These are phyloP conservation scores for Yponomeuta sedellus DNA, from an alignment of 2,888 invertebrate genomes.

Conservation along the genomic window DNA sequence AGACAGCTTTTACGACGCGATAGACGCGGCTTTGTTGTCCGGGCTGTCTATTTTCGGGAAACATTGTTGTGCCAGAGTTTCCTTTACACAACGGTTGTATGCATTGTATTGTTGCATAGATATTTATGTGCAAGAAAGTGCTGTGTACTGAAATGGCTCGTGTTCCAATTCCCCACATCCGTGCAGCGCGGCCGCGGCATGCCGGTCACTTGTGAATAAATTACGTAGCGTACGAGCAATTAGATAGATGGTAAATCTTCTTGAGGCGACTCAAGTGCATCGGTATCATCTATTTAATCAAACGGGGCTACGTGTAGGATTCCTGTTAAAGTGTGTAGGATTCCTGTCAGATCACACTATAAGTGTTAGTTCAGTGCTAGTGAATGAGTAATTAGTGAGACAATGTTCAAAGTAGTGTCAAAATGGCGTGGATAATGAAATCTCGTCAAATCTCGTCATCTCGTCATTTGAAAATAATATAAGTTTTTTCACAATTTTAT, in stretches of 20 bases:
- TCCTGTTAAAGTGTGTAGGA: not conserved
- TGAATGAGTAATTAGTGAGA: no score
- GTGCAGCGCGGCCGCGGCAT: not conserved
- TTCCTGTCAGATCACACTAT: no score
- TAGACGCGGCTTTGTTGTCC: not conserved
- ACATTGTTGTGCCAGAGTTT: not conserved
- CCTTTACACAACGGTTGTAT: not conserved
- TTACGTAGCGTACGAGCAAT: not conserved
- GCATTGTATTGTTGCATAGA: not conserved
- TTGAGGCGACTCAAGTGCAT: not conserved
- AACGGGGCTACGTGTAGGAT: not conserved
- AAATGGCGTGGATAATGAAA: no score
- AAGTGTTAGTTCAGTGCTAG: no score
- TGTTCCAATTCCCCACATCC: constrained; percentile 15
- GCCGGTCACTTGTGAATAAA: constrained; percentile 4
- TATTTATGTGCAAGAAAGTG: not conserved
- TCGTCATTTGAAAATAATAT: no score
- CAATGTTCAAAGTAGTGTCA: no score
- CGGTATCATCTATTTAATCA: not conserved
- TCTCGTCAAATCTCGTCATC: no score
- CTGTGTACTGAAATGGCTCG: constrained; percentile 8
- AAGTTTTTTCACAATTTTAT: no score
- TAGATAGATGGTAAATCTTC: not conserved
- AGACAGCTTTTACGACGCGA: not conserved
- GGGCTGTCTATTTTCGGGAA: not conserved